Conservation (phyloP, 2,113 vertebrate species). For the Zosterops hypoxanthus region DNA sequence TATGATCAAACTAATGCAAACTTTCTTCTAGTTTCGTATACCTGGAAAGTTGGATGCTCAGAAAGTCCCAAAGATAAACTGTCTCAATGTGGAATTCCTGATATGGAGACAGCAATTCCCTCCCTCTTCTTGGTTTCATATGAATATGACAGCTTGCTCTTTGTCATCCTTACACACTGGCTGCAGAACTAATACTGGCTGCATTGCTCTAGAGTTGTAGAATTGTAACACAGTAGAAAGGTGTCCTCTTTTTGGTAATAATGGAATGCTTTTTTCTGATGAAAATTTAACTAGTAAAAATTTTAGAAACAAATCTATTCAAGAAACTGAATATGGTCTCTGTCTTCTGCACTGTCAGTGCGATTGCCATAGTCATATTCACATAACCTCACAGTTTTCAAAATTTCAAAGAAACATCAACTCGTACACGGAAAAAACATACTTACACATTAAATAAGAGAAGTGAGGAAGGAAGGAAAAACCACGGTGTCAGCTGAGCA, state of each 20-base stretch:
- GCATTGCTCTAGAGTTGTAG: not conserved
- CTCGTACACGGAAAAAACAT: not conserved
- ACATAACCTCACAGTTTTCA: not conserved
- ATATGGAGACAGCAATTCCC: slow-evolving; percentile 58
- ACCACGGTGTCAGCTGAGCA: not conserved
- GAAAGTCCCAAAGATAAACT: slow-evolving; percentile 61
- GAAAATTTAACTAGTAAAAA: not conserved
- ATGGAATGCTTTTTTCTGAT: not conserved
- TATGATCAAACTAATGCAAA: slow-evolving; percentile 54
- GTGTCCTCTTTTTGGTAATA: not conserved
- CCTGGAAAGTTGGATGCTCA: slow-evolving; percentile 30
- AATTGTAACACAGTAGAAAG: not conserved
- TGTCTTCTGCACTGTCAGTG: not conserved
- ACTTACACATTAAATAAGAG: not conserved
- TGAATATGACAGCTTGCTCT: not conserved
- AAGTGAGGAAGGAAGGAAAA: not conserved
- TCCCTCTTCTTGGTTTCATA: not conserved
- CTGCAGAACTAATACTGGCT: not conserved
- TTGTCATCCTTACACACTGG: not conserved
- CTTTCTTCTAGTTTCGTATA: slow-evolving; percentile 65
- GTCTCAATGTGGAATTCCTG: slow-evolving; percentile 61
- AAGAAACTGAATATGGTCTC: not conserved
- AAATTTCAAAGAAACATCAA: not conserved
- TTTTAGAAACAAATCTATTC: not conserved
- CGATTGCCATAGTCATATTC: not conserved